Evolutionary conservation across 2,113 vertebrate genomes (phyloP), one percentile per base, ranked within the genome.

Genomic region (Todiramphus saurophagus): DNA sequence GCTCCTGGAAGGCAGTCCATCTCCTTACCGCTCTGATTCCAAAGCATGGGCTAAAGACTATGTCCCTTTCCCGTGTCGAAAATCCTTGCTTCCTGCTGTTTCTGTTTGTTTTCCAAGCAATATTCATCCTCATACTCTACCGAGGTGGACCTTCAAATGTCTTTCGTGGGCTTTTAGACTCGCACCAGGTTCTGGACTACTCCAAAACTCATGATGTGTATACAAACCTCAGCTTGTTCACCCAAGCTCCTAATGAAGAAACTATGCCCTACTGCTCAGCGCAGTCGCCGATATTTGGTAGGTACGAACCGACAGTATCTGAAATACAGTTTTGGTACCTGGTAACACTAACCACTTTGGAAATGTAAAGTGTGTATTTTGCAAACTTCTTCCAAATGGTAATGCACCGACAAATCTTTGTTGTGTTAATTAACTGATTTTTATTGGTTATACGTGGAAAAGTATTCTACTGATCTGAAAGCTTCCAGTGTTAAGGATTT

Each of bases 111-210:
- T 97, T 97, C 88, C 97, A 98, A 92, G 76, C 94, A 2, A 6
- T 97, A 31, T 98, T 98, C 28, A 87, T 98, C 69, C 80, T 98
- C 33, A 93, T 98, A 17, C 50, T 98, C 19, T 98, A 98, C 91
- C 89, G 95, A n/a, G 94, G 97, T 3, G 97, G 96, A 48, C 84
- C 94, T 46, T 86, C 96, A 0, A 67, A 21, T 10, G 76, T 90
- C 25, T 89, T 97, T 1, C 93, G 68, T 6, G 91, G 87, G 35
- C 6, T 96, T 62, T 83, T 73, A 2, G 94, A 89, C 19, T 25
- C 90, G 5, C 73, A 16, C 5, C 58, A 4, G 16, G 16, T 14
- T 25, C 84, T 87, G 96, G 98, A 98, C 78, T 98, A 98, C 88
- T 96, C 97, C 9, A 96, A 83, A 83, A 92, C 93, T 4, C 95